These are phyloP conservation scores for Fundulus diaphanus DNA, from an alignment of 2,797 vertebrate genomes.

Conservation along the genomic window DNA sequence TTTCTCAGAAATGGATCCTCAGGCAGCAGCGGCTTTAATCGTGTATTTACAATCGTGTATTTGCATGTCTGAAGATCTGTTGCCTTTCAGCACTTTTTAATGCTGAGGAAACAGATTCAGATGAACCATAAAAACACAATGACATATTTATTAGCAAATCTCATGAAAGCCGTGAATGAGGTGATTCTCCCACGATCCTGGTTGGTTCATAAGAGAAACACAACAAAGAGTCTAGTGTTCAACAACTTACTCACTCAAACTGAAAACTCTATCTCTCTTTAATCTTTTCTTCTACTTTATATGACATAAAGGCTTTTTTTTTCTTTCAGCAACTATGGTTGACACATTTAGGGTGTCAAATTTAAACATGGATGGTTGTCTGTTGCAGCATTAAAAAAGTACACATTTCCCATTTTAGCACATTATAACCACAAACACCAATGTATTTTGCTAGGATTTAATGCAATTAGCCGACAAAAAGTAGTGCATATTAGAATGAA, in stretches of 20 bases:
- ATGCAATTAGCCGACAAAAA: too few species aligned
- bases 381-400: background rate
- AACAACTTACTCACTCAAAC: background rate
- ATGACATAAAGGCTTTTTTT: background rate
- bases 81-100: background rate
- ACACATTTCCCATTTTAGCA: too few species aligned
- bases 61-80: background rate
- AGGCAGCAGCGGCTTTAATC: background rate
- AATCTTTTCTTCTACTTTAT: background rate
- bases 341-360: background rate
- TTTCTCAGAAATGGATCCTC: constrained; percentile 31
- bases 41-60: background rate
- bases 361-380: background rate
- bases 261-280: background rate
- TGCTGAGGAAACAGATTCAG: background rate
- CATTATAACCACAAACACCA: too few species aligned
- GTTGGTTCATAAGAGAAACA: background rate
- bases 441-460: too few species aligned
- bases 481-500: too few species aligned
- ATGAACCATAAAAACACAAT: background rate
- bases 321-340: background rate
- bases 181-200: constrained; percentile 5
- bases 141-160: background rate
- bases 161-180: background rate
- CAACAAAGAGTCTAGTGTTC: constrained; percentile 18